Evolutionary conservation across 2,888 invertebrate species (phyloP).

Genomic region (Seladonia tumulorum): DNA sequence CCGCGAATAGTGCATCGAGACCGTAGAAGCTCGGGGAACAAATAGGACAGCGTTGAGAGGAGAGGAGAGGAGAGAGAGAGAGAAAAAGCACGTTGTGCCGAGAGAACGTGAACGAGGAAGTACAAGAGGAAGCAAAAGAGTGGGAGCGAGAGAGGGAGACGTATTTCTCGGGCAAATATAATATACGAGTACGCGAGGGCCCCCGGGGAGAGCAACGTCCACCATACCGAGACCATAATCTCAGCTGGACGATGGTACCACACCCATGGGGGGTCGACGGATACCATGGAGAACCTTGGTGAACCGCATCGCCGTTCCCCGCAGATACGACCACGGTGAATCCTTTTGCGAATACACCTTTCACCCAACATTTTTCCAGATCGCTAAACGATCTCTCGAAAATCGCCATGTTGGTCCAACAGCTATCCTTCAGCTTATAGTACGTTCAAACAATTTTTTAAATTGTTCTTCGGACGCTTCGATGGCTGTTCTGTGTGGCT

Average conservation of each 20-base stretch:
- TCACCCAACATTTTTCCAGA: slow-evolving; percentile 1
- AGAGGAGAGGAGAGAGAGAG: not conserved
- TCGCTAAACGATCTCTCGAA: not conserved
- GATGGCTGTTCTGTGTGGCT: too few relatives aligned
- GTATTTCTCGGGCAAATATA: slow-evolving; percentile 72
- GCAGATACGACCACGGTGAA: not conserved
- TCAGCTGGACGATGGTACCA: slow-evolving; percentile 74
- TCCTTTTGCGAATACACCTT: not conserved
- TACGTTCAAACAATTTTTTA: not conserved
- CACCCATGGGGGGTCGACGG: slow-evolving; percentile 76
- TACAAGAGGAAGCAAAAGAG: slow-evolving; percentile 6
- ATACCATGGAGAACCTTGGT: slow-evolving; percentile 42
- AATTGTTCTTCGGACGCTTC: not conserved
- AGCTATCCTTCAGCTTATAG: not conserved
- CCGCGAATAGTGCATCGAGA: slow-evolving; percentile 14
- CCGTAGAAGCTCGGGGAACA: slow-evolving; percentile 9
- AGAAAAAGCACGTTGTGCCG: slow-evolving; percentile 1
- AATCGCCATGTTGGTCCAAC: not conserved
- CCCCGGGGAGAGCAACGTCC: slow-evolving; percentile 67
- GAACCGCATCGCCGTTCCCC: not conserved
- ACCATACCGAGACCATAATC: slow-evolving; percentile 67
- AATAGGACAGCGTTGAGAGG: not conserved
- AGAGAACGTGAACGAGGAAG: slow-evolving; percentile 27
- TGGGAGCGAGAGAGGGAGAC: slow-evolving; percentile 19
- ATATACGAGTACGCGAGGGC: slow-evolving; percentile 71